These are phyloP conservation scores for Megamerina dolium DNA, from an alignment of 2,888 invertebrate species.

Conservation along the genomic window DNA sequence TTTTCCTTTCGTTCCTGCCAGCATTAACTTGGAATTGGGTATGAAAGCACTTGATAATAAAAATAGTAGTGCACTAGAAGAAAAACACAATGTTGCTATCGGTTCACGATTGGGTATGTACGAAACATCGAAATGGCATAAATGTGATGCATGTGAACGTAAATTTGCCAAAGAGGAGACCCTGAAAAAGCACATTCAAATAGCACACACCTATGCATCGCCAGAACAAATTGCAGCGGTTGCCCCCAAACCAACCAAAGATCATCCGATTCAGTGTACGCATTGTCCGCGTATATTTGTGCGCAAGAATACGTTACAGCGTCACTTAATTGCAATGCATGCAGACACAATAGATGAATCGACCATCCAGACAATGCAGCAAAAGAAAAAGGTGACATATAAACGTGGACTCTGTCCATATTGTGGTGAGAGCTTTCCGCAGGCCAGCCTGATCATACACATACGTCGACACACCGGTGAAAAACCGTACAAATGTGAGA, in stretches of 20 bases:
- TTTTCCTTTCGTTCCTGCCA: neutral
- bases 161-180: conserved; percentile 34
- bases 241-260: conserved; percentile 15
- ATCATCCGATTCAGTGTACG: conserved; percentile 27
- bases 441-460: conserved; percentile 58
- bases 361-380: conserved; percentile 12
- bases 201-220: conserved; percentile 25
- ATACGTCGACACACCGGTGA: conserved; percentile 63
- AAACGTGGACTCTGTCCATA: conserved; percentile 53
- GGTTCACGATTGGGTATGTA: conserved; percentile 27
- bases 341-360: conserved; percentile 45
- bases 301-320: conserved; percentile 54
- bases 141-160: conserved; percentile 31
- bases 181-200: conserved; percentile 28
- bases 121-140: conserved; percentile 19
- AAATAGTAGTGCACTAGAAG: neutral
- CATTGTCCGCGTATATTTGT: conserved; percentile 50
- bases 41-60: neutral
- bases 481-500: conserved; percentile 58
- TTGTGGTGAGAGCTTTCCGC: conserved; percentile 57
- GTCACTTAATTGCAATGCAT: conserved; percentile 51
- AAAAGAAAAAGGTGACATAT: conserved; percentile 23
- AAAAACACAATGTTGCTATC: conserved; percentile 18
- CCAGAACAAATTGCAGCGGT: conserved; percentile 18
- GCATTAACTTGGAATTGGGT: neutral